Evolutionary conservation across 1,140 invertebrate species (phyloP), one percentile per base, ranked within the genome.

Genomic region (Zophobas atratus): DNA sequence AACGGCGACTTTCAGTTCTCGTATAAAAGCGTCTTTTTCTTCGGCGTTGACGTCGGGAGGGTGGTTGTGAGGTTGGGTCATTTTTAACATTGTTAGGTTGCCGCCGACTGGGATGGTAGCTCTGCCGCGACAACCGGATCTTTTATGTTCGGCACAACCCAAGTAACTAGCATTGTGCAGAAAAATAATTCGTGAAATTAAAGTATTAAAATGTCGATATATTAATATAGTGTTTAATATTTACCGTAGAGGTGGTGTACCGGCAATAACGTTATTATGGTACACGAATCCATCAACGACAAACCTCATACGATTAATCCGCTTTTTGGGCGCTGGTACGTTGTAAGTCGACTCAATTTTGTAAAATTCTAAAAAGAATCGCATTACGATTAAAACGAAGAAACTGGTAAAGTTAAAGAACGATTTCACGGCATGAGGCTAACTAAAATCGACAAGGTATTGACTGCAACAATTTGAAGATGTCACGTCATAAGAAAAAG

Each of bases 1-100:
- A 34, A 83, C 81, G 0, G 79, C 78, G 51, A 63, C 73, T 53
- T 80, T 81, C 6, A 84, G 71, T 53, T 80, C 78, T 35, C 77
- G 77, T 35, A 83, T 35, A 70, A 84, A 84, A 6, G 39, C 72
- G 35, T 81, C 74, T 71, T 79, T 83, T 51, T 81, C 81, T 41
- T 77, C 79, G 2, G 83, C 82, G 36, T 79, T 77, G 6, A 79
- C n/a, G 80, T 84, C 82, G 1, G 82, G 82, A 1, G 79, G 80
- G 67, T 84, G 83, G 75, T 84, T 84, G 77, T 84, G 83, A 2
- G 76, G 73, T 75, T 81, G 70, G 4, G 79, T 84, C 48, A 84
- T 56, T 74, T 77, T 80, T 41, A 84, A 60, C 34, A 79, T 63
- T 56, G 76, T 60, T 5, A 81, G 46, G 6, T 43, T 73, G 48